These are phyloP conservation scores for Cyanoderma ruficeps DNA, from an alignment of 2,113 vertebrate genomes.

Conservation along the genomic window DNA sequence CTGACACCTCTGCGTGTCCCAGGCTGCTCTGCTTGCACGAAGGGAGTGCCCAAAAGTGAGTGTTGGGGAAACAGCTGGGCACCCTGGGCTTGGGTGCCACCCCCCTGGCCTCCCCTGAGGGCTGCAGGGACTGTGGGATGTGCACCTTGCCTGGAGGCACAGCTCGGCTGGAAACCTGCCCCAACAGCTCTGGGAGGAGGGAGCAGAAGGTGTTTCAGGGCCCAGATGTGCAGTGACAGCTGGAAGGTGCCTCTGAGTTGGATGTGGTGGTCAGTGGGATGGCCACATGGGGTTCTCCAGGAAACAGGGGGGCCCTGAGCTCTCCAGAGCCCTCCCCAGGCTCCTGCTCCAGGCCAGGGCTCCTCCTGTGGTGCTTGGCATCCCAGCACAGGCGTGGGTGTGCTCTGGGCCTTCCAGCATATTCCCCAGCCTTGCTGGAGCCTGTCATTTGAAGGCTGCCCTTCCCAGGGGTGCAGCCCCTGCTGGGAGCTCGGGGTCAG, in stretches of 20 bases:
- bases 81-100: not conserved
- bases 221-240: not conserved
- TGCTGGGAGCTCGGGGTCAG: not conserved
- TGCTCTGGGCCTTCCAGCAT: not conserved
- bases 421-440: not conserved
- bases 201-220: accelerated
- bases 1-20: not conserved
- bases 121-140: accelerated
- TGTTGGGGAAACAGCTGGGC: not conserved
- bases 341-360: not conserved
- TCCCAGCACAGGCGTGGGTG: accelerated
- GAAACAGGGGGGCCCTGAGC: not conserved
- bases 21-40: accelerated
- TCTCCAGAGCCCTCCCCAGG: not conserved
- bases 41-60: not conserved
- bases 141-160: not conserved
- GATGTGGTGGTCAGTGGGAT: not conserved
- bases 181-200: not conserved
- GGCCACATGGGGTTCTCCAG: accelerated
- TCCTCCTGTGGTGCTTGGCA: not conserved
- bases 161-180: not conserved
- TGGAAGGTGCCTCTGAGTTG: not conserved
- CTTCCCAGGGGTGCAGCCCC: accelerated
- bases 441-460: not conserved
- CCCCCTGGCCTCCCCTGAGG: not conserved